Evolutionary conservation across 2,797 vertebrate genomes (phyloP).

Genomic region (Lepilemur septentrionalis): DNA sequence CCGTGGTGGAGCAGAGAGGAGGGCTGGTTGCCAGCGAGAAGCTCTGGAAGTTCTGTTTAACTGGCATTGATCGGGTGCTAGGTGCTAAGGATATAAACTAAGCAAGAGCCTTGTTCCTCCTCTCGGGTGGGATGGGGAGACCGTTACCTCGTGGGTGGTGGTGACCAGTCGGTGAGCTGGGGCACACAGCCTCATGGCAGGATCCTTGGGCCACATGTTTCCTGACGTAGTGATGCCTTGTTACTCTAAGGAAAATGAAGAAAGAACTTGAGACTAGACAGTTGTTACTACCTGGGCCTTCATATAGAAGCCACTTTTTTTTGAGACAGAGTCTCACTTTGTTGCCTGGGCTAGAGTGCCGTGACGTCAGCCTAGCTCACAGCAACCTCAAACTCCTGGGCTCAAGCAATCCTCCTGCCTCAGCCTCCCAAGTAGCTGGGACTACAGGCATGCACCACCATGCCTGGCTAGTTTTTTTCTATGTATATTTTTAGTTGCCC

Average conservation of each 20-base stretch:
- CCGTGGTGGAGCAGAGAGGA: neutral
- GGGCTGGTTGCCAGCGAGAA: neutral
- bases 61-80: neutral
- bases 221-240: neutral
- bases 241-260: neutral
- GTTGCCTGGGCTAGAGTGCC: too few relatives aligned
- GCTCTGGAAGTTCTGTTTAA: neutral
- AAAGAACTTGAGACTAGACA: neutral
- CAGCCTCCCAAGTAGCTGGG: too few relatives aligned
- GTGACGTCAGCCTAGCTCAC: too few relatives aligned
- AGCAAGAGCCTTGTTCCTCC: neutral
- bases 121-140: neutral
- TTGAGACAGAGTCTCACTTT: too few relatives aligned
- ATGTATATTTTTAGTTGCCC: too few relatives aligned
- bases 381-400: too few relatives aligned
- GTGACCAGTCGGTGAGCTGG: neutral
- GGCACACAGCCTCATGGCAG: neutral
- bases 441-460: too few relatives aligned
- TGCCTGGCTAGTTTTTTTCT: too few relatives aligned
- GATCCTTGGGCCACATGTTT: accelerated
- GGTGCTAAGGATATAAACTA: neutral
- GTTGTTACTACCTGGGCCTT: neutral
- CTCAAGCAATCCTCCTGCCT: too few relatives aligned
- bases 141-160: accelerated
- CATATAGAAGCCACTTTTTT: neutral